Evolutionary conservation across 2,113 vertebrate species (phyloP), one percentile per base, ranked within the genome.

Genomic region (Zosterops pallidus): DNA sequence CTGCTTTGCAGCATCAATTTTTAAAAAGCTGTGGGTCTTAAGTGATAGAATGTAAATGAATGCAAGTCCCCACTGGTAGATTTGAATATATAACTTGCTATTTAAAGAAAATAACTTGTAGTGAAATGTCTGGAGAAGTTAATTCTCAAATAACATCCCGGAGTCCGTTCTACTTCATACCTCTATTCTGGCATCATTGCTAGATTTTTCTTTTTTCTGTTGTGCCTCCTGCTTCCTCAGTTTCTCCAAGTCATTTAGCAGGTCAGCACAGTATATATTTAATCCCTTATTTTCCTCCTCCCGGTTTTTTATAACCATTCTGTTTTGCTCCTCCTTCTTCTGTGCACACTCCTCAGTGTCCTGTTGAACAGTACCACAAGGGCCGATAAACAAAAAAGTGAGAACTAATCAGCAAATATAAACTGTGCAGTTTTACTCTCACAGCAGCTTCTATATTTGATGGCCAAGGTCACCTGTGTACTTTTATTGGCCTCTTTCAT

Each of bases 391-490:
- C 94, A 97, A 97, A 98, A 97, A 97, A 92, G 97, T 95, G 96
- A 98, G 97, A 98, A 98, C 98, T 98, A 98, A 99, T 98, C 98
- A 98, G 98, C 98, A 98, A 98, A 98, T 97, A 98, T 93, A 97
- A 98, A 96, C 92, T 94, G 87, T 97, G 97, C 98, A 98, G 97
- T 97, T 98, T 98, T 97, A 97, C 84, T 86, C 94, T 97, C 97
- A 96, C 96, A 98, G 97, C 96, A 98, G 96, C 97, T 97, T 97
- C 97, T 97, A 95, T 97, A 96, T 95, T 98, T 98, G 98, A 99
- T 98, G 97, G 98, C 98, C 98, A 98, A 99, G 99, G 98, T 99
- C 98, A 99, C 98, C 98, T 98, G 98, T 97, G 98, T 97, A 97
- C 97, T 98, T 97, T 98, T 98, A 98, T 97, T 97, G 97, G 97